Evolutionary conservation across 2,888 invertebrate genomes (phyloP), one percentile per base, ranked within the genome.

Genomic region (Amblyjoppa proteus): DNA sequence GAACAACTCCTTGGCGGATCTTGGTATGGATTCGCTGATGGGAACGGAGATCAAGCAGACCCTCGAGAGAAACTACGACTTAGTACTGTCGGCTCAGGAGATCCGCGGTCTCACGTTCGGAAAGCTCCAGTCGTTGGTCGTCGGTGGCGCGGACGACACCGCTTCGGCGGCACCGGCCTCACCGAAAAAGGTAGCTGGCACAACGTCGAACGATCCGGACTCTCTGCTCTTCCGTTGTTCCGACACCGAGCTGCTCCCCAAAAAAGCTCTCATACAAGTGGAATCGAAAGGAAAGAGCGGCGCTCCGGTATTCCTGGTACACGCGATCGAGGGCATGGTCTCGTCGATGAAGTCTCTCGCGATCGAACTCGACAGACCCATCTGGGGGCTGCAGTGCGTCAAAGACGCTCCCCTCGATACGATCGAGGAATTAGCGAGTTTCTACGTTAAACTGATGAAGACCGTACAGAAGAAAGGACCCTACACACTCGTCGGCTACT

Each of bases 21-120:
- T 99, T 56, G 99, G 99, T 86, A 98, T 99, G 97, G 99, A 99
- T 94, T 99, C 99, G 1, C 95, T 99, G 88, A 99, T 99, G 99
- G 99, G 99, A 69, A 99, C 99, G 1, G 99, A 99, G 95, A 99
- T 99, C 92, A 99, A 99, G 94, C 99, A 99, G 94, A 98, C 98
- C 0, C 95, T 99, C 77, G 99, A 99, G 94, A 96, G 99, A 81
- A 98, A 97, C 92, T 99, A 97, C 94, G 99, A 99, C 94, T 95
- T 99, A 83, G 97, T 98, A 28, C 95, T 99, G 86, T 97, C 97
- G 86, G 97, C 98, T 89, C 98, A 98, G 94, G 99, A 99, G 94
- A 98, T 99, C 90, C 96, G 99, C 87, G 96, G 95, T 75, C 95
- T 99, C 68, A 98, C 98, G 0, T 97, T 99, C 91, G 97, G 96